Conservation (phyloP, 2,797 vertebrate genomes). For the Sphenodon punctatus region DNA sequence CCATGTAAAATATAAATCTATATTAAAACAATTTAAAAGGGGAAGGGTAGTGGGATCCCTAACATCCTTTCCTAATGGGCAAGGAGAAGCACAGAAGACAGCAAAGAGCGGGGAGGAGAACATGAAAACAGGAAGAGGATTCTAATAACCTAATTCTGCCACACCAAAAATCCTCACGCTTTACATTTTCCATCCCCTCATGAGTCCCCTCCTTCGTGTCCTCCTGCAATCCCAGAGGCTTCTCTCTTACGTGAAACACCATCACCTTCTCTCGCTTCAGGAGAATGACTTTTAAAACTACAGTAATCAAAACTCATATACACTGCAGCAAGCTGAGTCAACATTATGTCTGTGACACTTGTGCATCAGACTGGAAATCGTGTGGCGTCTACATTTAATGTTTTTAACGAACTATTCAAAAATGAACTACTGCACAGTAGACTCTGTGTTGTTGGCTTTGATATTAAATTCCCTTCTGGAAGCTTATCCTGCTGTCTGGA, state of each 20-base stretch:
- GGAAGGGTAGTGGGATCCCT: too few species aligned
- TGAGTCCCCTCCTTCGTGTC: neutral
- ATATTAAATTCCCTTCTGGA: neutral
- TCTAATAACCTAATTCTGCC: neutral
- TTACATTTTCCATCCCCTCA: neutral
- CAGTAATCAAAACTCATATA: neutral
- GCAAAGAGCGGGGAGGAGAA: accelerated
- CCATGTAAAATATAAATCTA: too few species aligned
- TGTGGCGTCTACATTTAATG: neutral
- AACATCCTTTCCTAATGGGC: neutral
- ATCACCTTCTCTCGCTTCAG: neutral
- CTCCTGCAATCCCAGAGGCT: neutral
- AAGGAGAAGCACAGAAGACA: accelerated
- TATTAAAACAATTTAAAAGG: too few species aligned
- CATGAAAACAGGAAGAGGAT: neutral
- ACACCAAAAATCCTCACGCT: neutral
- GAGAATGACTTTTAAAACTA: neutral
- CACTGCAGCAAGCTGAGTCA: neutral
- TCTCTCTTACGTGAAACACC: neutral
- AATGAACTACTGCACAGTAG: neutral
- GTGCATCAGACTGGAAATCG: neutral
- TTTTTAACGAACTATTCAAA: neutral
- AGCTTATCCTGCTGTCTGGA: neutral
- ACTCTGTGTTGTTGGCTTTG: neutral
- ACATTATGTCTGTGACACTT: neutral